Percentiles rank a stretch among this genome's conserved stretches.
Evolutionary conservation across 2,797 vertebrate species (phyloP).

Genomic region (Channallabes apus): DNA sequence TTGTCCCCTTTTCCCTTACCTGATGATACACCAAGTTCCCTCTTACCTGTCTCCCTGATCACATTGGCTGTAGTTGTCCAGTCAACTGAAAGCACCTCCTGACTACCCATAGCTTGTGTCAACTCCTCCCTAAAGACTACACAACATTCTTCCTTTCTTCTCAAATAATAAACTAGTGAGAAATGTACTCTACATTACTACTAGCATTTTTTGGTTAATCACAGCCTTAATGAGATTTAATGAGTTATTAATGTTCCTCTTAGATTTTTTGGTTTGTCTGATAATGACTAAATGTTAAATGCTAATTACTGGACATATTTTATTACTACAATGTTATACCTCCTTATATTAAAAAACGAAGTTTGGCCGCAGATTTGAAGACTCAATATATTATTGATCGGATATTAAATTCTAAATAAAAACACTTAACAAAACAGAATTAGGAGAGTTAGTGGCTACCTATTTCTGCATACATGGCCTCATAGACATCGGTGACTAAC

Average conservation of each 20-base stretch:
- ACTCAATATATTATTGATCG: neutral
- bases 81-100: no score
- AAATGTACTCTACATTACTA: neutral
- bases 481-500: neutral
- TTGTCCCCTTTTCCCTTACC: no score
- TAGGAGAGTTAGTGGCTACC: neutral
- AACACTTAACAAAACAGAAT: neutral
- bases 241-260: neutral
- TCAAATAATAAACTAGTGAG: neutral
- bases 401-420: neutral
- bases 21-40: no score
- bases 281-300: neutral
- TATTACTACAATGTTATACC: neutral
- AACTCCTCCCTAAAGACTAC: no score
- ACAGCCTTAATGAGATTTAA: neutral
- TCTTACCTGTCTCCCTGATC: no score
- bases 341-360: neutral
- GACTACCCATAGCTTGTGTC: no score
- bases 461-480: neutral
- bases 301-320: neutral
- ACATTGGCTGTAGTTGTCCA: no score
- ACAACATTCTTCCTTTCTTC: no score
- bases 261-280: neutral
- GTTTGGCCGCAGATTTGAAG: neutral
- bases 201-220: neutral